phyloP scores from a whole-genome alignment of 2,113 vertebrate species.

The Vombatus ursinus region DNA sequence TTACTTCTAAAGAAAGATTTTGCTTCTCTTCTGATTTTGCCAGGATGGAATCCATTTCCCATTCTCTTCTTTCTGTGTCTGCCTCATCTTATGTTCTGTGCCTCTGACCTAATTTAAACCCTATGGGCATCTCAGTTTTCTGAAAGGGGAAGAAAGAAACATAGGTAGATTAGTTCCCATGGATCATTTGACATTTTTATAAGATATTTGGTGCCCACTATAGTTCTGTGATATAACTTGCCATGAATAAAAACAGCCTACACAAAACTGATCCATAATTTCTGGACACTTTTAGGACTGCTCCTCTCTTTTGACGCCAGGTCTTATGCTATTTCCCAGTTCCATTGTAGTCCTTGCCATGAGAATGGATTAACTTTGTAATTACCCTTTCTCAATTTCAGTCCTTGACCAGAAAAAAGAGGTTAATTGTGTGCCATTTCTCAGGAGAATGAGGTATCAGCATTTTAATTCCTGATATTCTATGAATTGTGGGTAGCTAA shows the following conservation, averaged over 20 bases:
- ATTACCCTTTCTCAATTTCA: conserved; percentile 77
- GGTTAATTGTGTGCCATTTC: conserved; percentile 80
- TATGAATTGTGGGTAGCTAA: conserved; percentile 73
- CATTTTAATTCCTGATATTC: conserved; percentile 73
- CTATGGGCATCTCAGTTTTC: background rate
- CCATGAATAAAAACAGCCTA: background rate
- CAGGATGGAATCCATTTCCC: background rate
- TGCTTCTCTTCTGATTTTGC: background rate
- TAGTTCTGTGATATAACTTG: conserved; percentile 10
- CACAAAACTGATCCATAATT: background rate
- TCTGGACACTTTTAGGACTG: rapidly evolving
- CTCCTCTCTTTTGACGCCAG: background rate
- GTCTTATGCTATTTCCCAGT: background rate
- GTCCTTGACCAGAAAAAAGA: conserved; percentile 75
- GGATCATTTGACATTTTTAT: conserved; percentile 44
- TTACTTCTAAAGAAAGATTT: background rate
- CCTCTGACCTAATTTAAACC: background rate
- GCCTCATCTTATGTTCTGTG: background rate
- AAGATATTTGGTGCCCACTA: background rate
- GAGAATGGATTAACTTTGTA: conserved; percentile 77
- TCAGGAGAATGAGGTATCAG: conserved; percentile 77
- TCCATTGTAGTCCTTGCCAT: conserved; percentile 10
- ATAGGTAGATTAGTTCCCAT: background rate
- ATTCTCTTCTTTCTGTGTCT: background rate
- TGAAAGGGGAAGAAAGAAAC: background rate